phyloP scores from a whole-genome alignment of 2,113 vertebrate genomes.

The Pedetes capensis region DNA sequence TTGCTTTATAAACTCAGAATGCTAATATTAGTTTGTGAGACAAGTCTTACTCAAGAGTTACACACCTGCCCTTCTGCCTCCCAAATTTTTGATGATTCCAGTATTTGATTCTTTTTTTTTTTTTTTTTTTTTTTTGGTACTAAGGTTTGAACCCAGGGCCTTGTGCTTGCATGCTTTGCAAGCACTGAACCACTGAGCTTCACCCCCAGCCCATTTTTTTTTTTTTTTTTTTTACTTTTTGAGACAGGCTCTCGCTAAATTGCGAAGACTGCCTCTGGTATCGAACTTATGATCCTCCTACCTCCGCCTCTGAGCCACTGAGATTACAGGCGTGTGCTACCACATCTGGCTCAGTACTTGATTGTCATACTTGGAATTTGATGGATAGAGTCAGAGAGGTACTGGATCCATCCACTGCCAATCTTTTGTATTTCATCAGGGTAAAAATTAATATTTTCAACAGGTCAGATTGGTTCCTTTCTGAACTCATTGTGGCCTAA shows the following conservation, averaged over 20 bases:
- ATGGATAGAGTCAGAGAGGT: slow-evolving; percentile 36
- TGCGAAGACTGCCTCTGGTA: too few species aligned
- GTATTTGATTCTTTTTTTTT: not conserved
- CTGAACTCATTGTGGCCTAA: not conserved
- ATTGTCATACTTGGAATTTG: slow-evolving; percentile 18
- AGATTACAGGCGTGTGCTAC: too few species aligned
- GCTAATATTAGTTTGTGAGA: slow-evolving; percentile 33
- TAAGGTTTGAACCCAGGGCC: too few species aligned
- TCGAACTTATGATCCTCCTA: too few species aligned
- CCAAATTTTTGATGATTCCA: not conserved
- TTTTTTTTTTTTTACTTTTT: too few species aligned
- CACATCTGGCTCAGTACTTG: too few species aligned
- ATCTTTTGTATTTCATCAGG: slow-evolving; percentile 8
- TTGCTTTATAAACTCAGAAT: slow-evolving; percentile 27
- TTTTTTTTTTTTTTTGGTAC: too few species aligned
- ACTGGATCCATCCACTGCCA: not conserved
- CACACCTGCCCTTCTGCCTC: not conserved
- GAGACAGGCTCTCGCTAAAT: too few species aligned
- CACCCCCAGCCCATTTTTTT: too few species aligned
- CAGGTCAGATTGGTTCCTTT: slow-evolving; percentile 28
- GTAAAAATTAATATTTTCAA: slow-evolving; percentile 58
- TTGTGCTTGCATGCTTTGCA: too few species aligned
- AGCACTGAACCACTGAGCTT: too few species aligned
- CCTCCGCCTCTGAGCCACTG: too few species aligned
- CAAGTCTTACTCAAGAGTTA: not conserved